These are phyloP conservation scores for Eugnorisma glareosa DNA, from an alignment of 2,888 invertebrate genomes.

Conservation along the genomic window DNA sequence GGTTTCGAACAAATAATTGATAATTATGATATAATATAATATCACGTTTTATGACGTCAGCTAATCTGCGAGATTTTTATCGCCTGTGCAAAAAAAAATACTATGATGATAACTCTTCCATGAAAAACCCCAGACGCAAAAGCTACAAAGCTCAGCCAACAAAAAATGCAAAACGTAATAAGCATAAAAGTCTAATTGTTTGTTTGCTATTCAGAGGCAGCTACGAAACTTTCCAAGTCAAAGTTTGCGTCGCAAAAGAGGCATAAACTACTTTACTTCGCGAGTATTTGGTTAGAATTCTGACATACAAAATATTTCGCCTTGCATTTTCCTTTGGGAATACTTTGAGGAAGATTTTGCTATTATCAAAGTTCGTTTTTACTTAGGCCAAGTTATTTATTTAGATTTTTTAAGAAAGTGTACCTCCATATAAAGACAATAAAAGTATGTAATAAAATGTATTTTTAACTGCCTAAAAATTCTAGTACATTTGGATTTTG, in stretches of 20 bases:
- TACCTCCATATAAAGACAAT: background rate
- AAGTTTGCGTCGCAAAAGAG: slow-evolving; percentile 46
- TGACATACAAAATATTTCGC: slow-evolving; percentile 40
- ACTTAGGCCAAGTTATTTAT: slow-evolving; percentile 12
- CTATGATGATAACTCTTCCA: background rate
- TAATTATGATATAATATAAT: background rate
- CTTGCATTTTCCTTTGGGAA: slow-evolving; percentile 33
- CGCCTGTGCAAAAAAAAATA: background rate
- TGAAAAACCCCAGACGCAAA: background rate
- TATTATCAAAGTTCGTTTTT: slow-evolving; percentile 30
- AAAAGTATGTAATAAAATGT: background rate
- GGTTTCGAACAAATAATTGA: background rate
- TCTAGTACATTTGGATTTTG: background rate
- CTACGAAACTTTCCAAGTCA: slow-evolving; percentile 43
- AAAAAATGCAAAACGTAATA: slow-evolving; percentile 46
- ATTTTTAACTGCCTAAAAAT: background rate
- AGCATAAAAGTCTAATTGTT: slow-evolving; percentile 48
- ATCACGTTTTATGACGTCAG: background rate
- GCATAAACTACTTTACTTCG: slow-evolving; percentile 53
- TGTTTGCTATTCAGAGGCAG: slow-evolving; percentile 42
- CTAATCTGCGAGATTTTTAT: background rate
- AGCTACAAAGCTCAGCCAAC: background rate
- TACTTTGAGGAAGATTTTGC: slow-evolving; percentile 34
- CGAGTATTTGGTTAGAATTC: slow-evolving; percentile 51
- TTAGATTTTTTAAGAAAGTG: background rate